Evolutionary conservation across 1,140 invertebrate genomes (phyloP), one percentile per base, ranked within the genome.

Genomic region (Leucophenga varia): DNA sequence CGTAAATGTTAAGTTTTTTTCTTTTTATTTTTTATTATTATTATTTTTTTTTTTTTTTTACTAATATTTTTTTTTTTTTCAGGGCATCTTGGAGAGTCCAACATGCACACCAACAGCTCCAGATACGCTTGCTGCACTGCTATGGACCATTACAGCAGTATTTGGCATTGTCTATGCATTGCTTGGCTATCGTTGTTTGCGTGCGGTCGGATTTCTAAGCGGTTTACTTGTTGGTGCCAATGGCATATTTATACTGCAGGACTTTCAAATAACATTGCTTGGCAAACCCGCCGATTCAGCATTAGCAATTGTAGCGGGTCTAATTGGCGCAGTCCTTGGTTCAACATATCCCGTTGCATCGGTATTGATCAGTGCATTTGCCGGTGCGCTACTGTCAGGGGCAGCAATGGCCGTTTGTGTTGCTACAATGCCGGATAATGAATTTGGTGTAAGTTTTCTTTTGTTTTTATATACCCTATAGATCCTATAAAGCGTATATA

Each of bases 121-220:
- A 6, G 72, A 75, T 43, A 68, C 72, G 0, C 45, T 75, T 36
- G 51, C 61, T 22, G 67, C 67, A 9, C 43, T 75, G 25, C 52
- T 75, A 20, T 75, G 72, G 72, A 69, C 72, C 46, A 75, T 74
- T 5, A 54, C 68, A 10, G 72, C 72, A 2, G 65, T 80, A 3
- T 84, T 84, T 59, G 82, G 81, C 16, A 78, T 82, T 47, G 81
- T 83, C 3, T 84, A 83, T 45, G 81, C 80, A 30, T 52, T 84
- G 18, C 79, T 84, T 43, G 82, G 91, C 41, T 94, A 93, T 75
- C 81, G 90, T 39, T 93, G 88, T 74, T 91, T 93, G 73, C 91
- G 92, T 74, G 89, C 89, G 2, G 84, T 89, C n/a, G 90, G 92
- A 84, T 93, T 93, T 71, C 78, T 93, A 19, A 93, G 89, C 18